Percentiles rank a stretch among this genome's conserved stretches.
Conservation (phyloP, 2,113 vertebrate genomes). For the Jaculus jaculus region DNA sequence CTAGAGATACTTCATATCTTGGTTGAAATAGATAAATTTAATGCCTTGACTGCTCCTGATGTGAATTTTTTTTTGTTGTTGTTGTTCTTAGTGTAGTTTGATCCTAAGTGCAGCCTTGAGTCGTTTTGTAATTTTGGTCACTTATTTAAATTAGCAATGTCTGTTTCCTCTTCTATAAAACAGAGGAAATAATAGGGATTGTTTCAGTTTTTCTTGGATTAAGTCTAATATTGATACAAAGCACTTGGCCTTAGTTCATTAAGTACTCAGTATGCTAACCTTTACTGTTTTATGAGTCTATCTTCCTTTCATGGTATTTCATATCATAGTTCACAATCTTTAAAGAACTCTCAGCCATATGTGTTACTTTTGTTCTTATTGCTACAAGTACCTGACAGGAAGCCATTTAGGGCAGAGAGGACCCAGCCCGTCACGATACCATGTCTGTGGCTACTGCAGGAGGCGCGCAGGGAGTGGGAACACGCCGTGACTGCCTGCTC, state of each 20-base stretch:
- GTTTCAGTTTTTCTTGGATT: conserved; percentile 17
- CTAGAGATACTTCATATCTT: not conserved
- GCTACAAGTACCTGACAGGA: not conserved
- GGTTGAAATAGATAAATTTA: not conserved
- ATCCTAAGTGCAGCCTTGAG: not conserved
- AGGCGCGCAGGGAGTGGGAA: too few relatives aligned
- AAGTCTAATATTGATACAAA: not conserved
- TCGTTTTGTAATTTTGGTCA: not conserved
- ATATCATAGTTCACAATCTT: not conserved
- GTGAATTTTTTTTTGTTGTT: too few relatives aligned
- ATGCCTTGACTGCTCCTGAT: not conserved
- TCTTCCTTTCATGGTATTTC: not conserved
- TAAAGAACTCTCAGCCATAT: not conserved
- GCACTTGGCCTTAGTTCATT: not conserved
- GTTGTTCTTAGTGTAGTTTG: not conserved
- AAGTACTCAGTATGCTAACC: not conserved
- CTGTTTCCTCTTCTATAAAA: not conserved
- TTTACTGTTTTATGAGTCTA: not conserved
- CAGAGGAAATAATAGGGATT: not conserved
- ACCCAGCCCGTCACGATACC: too few relatives aligned
- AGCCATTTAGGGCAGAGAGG: not conserved
- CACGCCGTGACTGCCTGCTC: not conserved
- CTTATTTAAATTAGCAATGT: not conserved
- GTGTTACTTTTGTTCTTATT: not conserved
- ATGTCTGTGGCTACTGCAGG: too few relatives aligned